Evolutionary conservation across 2,888 invertebrate species (phyloP).

Genomic region (Heliconius aoede): DNA sequence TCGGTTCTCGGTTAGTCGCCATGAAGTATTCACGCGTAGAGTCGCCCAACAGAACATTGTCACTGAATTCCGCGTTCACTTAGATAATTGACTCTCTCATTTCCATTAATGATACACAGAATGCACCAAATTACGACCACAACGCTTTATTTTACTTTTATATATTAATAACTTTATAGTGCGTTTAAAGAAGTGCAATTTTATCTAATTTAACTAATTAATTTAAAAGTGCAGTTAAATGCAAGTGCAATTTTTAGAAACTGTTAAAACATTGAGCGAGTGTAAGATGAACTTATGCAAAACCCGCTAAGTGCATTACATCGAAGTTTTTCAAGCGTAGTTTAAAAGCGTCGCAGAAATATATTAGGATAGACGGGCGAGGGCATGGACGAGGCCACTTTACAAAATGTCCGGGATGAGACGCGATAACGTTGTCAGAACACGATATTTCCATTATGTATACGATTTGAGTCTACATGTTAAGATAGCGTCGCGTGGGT

Average conservation of each 20-base stretch:
- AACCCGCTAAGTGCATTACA: constrained; percentile 70
- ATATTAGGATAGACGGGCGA: constrained; percentile 62
- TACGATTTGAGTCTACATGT: constrained; percentile 83
- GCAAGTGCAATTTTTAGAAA: constrained; percentile 41
- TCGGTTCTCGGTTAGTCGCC: constrained; percentile 53
- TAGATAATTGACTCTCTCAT: constrained; percentile 46
- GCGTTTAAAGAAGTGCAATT: constrained; percentile 17
- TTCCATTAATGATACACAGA: constrained; percentile 27
- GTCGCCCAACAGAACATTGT: constrained; percentile 37
- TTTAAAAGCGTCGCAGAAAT: constrained; percentile 61
- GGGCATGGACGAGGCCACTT: constrained; percentile 78
- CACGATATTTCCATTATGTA: constrained; percentile 84
- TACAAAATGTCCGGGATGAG: constrained; percentile 83
- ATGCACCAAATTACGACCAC: constrained; percentile 23
- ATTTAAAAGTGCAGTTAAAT: constrained; percentile 1
- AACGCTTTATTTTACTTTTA: constrained; percentile 21
- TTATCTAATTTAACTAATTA: too few species aligned
- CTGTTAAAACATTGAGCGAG: constrained; percentile 41
- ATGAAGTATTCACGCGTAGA: constrained; percentile 42
- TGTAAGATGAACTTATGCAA: constrained; percentile 50
- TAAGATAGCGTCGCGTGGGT: constrained; percentile 78
- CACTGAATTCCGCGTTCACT: constrained; percentile 53
- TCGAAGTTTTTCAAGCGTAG: constrained; percentile 62
- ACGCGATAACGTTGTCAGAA: constrained; percentile 82
- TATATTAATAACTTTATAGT: constrained; percentile 21